A percentile compares a stretch with the other conserved stretches of the same genome.
Conservation (phyloP, 2,113 vertebrate species). For the Cyprichromis sp. region DNA sequence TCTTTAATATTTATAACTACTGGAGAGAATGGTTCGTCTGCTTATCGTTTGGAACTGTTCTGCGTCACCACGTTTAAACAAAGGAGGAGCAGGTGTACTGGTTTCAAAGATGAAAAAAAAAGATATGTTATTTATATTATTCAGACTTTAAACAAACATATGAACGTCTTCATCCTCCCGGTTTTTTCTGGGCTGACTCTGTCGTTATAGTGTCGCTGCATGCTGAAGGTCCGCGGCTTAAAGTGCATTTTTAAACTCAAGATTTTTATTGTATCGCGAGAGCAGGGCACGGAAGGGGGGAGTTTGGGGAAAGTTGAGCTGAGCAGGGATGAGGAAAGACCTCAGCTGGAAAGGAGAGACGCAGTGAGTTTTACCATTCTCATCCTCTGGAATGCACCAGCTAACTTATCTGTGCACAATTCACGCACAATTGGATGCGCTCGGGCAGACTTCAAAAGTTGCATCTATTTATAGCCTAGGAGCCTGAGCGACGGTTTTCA, state of each 20-base stretch:
- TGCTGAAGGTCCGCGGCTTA: background rate
- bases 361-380: constrained; percentile 39
- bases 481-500: constrained; percentile 16
- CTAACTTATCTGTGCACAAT: constrained; percentile 48
- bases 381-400: constrained; percentile 64
- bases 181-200: background rate
- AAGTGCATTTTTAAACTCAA: constrained; percentile 24
- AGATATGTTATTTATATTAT: background rate
- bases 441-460: constrained; percentile 17
- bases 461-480: constrained; percentile 37
- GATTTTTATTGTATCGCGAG: constrained; percentile 66
- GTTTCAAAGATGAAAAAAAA: background rate
- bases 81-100: background rate
- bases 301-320: constrained; percentile 43
- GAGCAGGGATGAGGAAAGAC: constrained; percentile 62
- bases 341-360: constrained; percentile 34
- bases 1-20: background rate
- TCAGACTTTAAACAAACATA: background rate
- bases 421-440: constrained; percentile 46
- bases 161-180: background rate
- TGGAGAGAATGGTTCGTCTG: background rate
- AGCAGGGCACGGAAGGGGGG: constrained; percentile 9
- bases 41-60: background rate
- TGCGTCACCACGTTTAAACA: background rate
- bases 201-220: background rate